phyloP scores from a whole-genome alignment of 2,113 vertebrate genomes.

The Panurus biarmicus region DNA sequence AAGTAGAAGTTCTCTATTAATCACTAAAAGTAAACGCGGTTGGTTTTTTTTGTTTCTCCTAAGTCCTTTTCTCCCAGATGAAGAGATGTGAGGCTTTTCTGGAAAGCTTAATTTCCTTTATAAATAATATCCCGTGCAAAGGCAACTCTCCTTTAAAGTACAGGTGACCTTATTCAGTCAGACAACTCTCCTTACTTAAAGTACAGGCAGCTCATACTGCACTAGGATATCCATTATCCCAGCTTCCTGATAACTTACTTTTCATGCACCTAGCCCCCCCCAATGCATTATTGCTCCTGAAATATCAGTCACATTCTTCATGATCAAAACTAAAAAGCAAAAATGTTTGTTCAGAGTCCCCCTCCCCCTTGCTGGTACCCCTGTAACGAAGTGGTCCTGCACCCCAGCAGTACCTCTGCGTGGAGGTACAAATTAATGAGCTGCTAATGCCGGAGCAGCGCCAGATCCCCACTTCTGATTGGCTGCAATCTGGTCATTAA shows the following conservation, averaged over 20 bases:
- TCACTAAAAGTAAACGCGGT: not conserved
- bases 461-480: slow-evolving; percentile 17
- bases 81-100: not conserved
- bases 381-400: not conserved
- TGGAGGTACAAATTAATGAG: slow-evolving; percentile 16
- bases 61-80: not conserved
- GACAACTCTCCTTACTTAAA: not conserved
- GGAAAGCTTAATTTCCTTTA: not conserved
- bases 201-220: not conserved
- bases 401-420: not conserved
- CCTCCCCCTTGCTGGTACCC: not conserved
- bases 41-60: not conserved
- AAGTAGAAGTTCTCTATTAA: not conserved
- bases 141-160: not conserved
- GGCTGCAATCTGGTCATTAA: slow-evolving; percentile 41
- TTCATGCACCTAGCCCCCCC: not conserved
- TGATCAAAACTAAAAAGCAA: not conserved
- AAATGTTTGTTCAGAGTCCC: not conserved
- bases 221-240: not conserved
- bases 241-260: not conserved
- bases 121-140: not conserved
- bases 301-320: not conserved
- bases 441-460: slow-evolving; percentile 4
- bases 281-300: not conserved
- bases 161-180: not conserved